Conservation (phyloP, 1,140 invertebrate genomes). For the Lucilia sericata region DNA sequence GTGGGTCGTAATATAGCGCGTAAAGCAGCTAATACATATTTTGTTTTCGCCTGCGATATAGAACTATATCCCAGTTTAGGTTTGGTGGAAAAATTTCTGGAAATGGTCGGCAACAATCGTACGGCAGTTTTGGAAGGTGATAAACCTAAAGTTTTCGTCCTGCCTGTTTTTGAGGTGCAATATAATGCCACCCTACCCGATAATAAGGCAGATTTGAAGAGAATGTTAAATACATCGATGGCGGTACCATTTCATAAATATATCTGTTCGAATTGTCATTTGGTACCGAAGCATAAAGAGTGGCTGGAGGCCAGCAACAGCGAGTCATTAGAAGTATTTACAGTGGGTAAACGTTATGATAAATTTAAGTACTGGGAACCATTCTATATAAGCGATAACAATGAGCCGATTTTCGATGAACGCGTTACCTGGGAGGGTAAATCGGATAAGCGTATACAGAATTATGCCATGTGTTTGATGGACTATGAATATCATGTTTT, state of each 20-base stretch:
- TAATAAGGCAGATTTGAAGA: slow-evolving; percentile 78
- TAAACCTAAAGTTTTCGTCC: slow-evolving; percentile 53
- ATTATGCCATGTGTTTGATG: slow-evolving; percentile 66
- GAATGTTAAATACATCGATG: slow-evolving; percentile 77
- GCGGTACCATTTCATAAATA: slow-evolving; percentile 91
- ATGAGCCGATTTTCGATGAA: slow-evolving; percentile 89
- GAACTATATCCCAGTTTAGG: slow-evolving; percentile 87
- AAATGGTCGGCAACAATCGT: slow-evolving; percentile 81
- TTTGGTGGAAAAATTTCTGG: slow-evolving; percentile 79
- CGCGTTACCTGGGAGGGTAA: slow-evolving; percentile 89
- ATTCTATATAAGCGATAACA: slow-evolving; percentile 87
- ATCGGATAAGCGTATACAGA: slow-evolving; percentile 89
- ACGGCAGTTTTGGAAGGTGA: background rate
- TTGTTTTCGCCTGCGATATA: slow-evolving; percentile 87
- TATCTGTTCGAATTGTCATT: slow-evolving; percentile 87
- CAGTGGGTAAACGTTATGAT: slow-evolving; percentile 80
- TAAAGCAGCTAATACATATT: slow-evolving; percentile 82
- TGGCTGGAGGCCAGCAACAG: slow-evolving; percentile 78
- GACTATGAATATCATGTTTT: slow-evolving; percentile 66
- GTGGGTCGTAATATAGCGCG: slow-evolving; percentile 87
- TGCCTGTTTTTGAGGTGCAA: slow-evolving; percentile 61
- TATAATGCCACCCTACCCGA: slow-evolving; percentile 70
- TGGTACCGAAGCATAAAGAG: slow-evolving; percentile 82
- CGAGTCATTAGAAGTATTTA: slow-evolving; percentile 78
- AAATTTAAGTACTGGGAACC: slow-evolving; percentile 87